Base-by-base conservation (phyloP, 1,140 invertebrate species). In the Dufourea novaeangliae region DNA sequence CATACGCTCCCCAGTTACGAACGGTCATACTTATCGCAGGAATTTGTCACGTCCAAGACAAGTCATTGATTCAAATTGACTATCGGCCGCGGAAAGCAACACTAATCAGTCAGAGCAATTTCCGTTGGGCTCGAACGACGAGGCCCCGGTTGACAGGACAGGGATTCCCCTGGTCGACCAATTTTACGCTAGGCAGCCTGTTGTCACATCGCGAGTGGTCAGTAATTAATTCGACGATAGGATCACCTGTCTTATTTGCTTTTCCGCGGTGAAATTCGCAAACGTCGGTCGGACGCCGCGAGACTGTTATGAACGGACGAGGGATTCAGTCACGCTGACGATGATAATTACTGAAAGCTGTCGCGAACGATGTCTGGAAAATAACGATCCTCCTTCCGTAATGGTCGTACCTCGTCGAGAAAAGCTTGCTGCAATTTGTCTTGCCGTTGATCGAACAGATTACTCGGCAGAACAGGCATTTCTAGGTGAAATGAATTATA, bases 171-270 rank as follows among this genome's bases (percentile, higher is more conserved):
- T 37, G 37, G 22, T 2, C 10, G 20, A 57, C n/a, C 63, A 44
- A 75, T 67, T 75, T 75, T 75, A 75, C 44, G 50, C 27, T 20
- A 25, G n/a, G 61, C 17, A 27, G 32, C 14, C 34, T 32, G 34
- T 32, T 54, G 29, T 34, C 50, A n/a, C 50, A 57, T 34, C 34
- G n/a, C 39, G 50, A 73, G 50, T 37, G 68, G 64, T 67, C 66
- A 78, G 69, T 83, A 82, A 78, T 83, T 68, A 72, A 83, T 69
- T 73, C 56, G 50, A 56, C 57, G 54, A 44, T 25, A 22, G 50
- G 56, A 41, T 29, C 27, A 46, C 57, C n/a, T n/a, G n/a, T 8
- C 56, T 82, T 82, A 52, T 78, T 83, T 57, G 34, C 50, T 46
- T 46, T 50, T 17, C 54, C 41, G 39, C 54, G 37, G 29, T 22